Evolutionary conservation across 2,797 vertebrate species (phyloP).

Genomic region (Labeo calbasu): DNA sequence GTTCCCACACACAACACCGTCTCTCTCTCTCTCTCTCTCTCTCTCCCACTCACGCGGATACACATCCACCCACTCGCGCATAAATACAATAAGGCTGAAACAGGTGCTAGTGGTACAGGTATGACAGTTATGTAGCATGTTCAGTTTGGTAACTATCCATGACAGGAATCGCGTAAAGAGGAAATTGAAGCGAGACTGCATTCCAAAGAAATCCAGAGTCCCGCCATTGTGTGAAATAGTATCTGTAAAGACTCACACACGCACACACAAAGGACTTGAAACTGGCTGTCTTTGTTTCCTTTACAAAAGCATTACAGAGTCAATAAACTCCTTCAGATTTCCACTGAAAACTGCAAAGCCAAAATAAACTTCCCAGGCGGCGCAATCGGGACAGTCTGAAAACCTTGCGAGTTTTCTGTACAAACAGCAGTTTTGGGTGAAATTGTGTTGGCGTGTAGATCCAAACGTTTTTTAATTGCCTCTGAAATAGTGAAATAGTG

Average conservation of each 20-base stretch:
- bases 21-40: conserved; percentile 35
- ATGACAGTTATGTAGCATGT: conserved; percentile 17
- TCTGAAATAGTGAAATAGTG: neutral
- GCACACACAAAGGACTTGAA: neutral
- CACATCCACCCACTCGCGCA: conserved; percentile 17
- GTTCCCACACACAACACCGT: conserved; percentile 21
- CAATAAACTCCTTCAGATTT: neutral
- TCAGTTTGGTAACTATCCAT: conserved; percentile 31
- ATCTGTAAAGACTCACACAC: neutral
- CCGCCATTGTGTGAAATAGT: conserved; percentile 17
- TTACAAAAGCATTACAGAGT: conserved; percentile 5
- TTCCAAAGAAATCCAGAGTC: conserved; percentile 14
- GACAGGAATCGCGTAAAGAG: conserved; percentile 2
- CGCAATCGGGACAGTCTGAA: neutral
- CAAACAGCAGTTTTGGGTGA: neutral
- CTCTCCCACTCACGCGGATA: conserved; percentile 21
- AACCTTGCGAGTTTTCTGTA: neutral
- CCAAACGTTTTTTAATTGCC: neutral
- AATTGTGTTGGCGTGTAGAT: neutral
- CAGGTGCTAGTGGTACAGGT: conserved; percentile 28
- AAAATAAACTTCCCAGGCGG: neutral
- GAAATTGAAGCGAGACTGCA: neutral
- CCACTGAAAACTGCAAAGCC: neutral
- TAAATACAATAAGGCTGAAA: conserved; percentile 55
- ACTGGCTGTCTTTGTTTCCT: neutral